Evolutionary conservation across 2,113 vertebrate species (phyloP), one percentile per base, ranked within the genome.

Genomic region (Poecilia latipinna): DNA sequence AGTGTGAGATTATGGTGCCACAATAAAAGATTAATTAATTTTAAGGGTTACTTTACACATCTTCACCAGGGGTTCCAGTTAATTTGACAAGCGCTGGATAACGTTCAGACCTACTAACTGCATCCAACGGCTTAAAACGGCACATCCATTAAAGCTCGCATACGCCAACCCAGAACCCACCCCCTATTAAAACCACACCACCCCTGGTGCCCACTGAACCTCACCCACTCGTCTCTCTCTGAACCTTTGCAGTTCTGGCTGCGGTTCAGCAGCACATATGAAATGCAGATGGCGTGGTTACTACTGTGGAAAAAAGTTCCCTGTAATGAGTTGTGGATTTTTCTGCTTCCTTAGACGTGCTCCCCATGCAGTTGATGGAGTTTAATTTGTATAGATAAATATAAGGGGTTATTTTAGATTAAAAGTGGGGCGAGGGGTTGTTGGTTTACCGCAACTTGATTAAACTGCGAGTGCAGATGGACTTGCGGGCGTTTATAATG

Each of bases 201-300:
- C 66, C 95, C 15, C 95, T 94, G 86, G 95, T 95, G 85, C 81
- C 86, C 79, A 37, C 77, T 80, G 61, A 79, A 39, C 83, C 78
- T 73, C 88, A 77, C 82, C 90, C 90, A 66, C 78, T 28, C 6
- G 74, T 76, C 79, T 83, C 79, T 76, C 84, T 80, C 72, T 75
- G 11, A 57, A 68, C 70, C 54, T 57, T 57, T 28, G 12, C 12
- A 73, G 62, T 76, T 12, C 26, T 77, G 85, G 87, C 83, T 84
- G 12, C 66, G 72, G 29, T 35, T 60, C 68, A 62, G 64, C 72
- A 32, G 42, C 82, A 80, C 82, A 86, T 86, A 78, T 88, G 76
- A 87, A 63, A 67, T 81, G 79, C 90, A 89, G 88, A 84, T 89
- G 82, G 84, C 89, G 85, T 86, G 86, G 89, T 89, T 65, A 61